Percentiles rank a stretch among this genome's conserved stretches.
phyloP scores from a whole-genome alignment of 2,888 invertebrate genomes.

The Nomada fucata region DNA sequence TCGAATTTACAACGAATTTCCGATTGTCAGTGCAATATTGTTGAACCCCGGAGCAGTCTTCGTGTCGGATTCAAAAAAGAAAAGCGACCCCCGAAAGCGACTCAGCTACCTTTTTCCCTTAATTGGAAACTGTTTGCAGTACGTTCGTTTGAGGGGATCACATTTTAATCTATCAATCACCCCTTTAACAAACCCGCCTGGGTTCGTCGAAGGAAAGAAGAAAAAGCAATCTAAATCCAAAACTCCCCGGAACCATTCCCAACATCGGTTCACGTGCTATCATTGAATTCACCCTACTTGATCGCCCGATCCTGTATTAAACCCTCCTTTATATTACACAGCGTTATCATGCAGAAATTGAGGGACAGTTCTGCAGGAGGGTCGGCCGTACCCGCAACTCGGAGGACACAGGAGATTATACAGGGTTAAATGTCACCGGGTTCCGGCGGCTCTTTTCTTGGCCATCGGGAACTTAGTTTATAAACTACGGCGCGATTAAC shows the following conservation, averaged over 20 bases:
- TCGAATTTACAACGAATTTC: no score
- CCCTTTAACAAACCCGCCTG: not conserved
- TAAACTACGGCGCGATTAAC: conserved; percentile 67
- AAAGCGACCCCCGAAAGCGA: not conserved
- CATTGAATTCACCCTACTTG: not conserved
- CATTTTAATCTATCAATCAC: not conserved
- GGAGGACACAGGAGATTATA: conserved; percentile 10
- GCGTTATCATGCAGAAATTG: not conserved
- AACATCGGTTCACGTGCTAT: not conserved
- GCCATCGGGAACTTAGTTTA: conserved; percentile 60
- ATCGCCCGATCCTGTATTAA: no score
- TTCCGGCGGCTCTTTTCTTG: conserved; percentile 40
- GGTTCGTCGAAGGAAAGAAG: not conserved
- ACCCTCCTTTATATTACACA: no score
- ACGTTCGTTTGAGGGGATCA: not conserved
- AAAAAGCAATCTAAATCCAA: not conserved
- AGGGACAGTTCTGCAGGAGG: not conserved
- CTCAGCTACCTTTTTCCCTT: not conserved
- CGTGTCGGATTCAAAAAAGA: not conserved
- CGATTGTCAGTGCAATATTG: no score
- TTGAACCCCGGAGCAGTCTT: not conserved
- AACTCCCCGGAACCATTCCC: not conserved
- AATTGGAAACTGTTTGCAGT: not conserved
- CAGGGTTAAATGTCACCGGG: conserved; percentile 31
- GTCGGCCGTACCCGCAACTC: not conserved